A percentile compares a stretch with the other conserved stretches of the same genome.
Evolutionary conservation across 2,888 invertebrate genomes (phyloP).

Genomic region (Tiphia femorata): DNA sequence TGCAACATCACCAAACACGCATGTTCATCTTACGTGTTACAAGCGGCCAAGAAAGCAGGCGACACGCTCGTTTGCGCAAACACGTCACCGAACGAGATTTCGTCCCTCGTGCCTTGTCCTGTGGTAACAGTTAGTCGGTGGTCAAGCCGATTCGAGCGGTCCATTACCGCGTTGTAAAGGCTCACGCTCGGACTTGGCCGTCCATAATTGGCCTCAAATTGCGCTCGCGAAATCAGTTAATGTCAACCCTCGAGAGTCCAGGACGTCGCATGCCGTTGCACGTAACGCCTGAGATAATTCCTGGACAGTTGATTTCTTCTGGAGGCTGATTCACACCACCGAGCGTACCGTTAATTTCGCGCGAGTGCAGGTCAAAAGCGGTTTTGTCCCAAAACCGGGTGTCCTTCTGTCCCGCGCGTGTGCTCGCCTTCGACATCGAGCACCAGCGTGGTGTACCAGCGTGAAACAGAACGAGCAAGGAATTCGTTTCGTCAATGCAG

Average conservation of each 20-base stretch:
- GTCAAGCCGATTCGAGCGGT: constrained; percentile 47
- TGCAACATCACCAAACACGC: too few relatives aligned
- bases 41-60: constrained; percentile 19
- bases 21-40: too few relatives aligned
- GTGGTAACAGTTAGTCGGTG: constrained; percentile 55
- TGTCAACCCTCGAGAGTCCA: constrained; percentile 40
- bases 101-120: too few relatives aligned
- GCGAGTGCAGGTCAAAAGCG: not conserved
- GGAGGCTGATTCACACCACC: not conserved
- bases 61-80: too few relatives aligned
- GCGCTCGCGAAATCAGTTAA: constrained; percentile 55
- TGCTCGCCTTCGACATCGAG: too few relatives aligned
- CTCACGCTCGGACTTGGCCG: constrained; percentile 46
- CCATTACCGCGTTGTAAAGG: constrained; percentile 48
- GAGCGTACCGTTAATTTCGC: constrained; percentile 1
- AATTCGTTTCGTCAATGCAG: too few relatives aligned
- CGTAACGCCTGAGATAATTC: not conserved
- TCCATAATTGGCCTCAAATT: constrained; percentile 55
- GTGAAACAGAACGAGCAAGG: too few relatives aligned
- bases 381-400: not conserved
- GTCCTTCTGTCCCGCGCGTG: too few relatives aligned
- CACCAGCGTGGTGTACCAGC: too few relatives aligned
- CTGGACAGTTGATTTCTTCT: not conserved
- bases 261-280: constrained; percentile 2
- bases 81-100: too few relatives aligned